Percentiles rank a stretch among this genome's conserved stretches.
phyloP scores from a whole-genome alignment of 1,140 invertebrate species.

The Lepidotrigona ventralis region DNA sequence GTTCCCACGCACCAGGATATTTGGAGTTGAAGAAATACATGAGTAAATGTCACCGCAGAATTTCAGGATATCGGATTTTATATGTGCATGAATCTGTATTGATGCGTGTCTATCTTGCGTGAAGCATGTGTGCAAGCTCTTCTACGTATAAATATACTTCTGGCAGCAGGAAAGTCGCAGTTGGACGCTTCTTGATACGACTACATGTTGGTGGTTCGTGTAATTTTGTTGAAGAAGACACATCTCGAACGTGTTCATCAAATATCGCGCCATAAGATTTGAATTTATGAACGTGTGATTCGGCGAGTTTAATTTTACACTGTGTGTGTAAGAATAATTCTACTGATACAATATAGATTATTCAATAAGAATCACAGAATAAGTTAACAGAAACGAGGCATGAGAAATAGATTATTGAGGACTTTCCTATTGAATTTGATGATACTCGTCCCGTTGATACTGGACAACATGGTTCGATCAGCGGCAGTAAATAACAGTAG shows the following conservation, averaged over 20 bases:
- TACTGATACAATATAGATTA: not conserved
- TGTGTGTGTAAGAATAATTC: not conserved
- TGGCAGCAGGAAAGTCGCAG: conserved; percentile 69
- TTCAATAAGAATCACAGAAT: not conserved
- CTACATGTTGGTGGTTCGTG: conserved; percentile 4
- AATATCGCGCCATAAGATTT: not conserved
- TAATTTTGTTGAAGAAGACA: conserved; percentile 16
- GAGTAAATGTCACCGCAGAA: conserved; percentile 33
- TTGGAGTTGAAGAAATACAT: conserved; percentile 5
- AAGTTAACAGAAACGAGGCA: conserved; percentile 20
- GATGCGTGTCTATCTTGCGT: conserved; percentile 29
- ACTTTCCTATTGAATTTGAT: conserved; percentile 30
- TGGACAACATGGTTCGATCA: conserved; percentile 28
- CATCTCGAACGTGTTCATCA: not conserved
- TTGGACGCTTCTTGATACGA: conserved; percentile 57
- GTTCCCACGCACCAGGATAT: not conserved
- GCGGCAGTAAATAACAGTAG: conserved; percentile 7
- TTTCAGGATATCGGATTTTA: conserved; percentile 19
- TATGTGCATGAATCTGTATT: conserved; percentile 22
- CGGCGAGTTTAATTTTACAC: too few species aligned
- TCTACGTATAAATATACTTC: conserved; percentile 71
- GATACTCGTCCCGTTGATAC: conserved; percentile 44
- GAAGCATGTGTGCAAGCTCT: conserved; percentile 55
- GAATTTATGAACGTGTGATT: not conserved
- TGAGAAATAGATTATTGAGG: conserved; percentile 28